These are phyloP conservation scores for Drosophila paramelanica DNA, from an alignment of 2,888 invertebrate species.

Conservation along the genomic window DNA sequence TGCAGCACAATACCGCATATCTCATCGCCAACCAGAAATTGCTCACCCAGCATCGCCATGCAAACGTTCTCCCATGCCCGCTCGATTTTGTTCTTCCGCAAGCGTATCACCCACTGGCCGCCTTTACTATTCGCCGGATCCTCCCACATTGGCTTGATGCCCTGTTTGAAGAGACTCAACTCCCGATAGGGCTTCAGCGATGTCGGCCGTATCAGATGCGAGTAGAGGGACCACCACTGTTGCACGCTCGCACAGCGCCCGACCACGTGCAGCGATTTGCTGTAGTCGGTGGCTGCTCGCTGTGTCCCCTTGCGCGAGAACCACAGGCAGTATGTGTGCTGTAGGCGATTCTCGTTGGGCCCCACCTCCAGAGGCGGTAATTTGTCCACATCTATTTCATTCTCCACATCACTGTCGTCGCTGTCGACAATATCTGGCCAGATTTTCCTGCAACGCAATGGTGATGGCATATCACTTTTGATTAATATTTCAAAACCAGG, in stretches of 20 bases:
- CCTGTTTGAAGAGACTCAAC: slow-evolving; percentile 98
- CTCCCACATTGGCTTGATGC: slow-evolving; percentile 99
- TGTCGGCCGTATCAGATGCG: slow-evolving; percentile 94
- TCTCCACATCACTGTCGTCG: slow-evolving; percentile 89
- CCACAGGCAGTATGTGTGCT: slow-evolving; percentile 98
- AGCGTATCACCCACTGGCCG: slow-evolving; percentile 98
- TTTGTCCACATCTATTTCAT: slow-evolving; percentile 86
- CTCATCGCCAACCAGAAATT: slow-evolving; percentile 99
- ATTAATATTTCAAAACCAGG: slow-evolving; percentile 37
- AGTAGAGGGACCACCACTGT: slow-evolving; percentile 98
- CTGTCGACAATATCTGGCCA: slow-evolving; percentile 85
- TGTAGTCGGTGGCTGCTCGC: slow-evolving; percentile 83
- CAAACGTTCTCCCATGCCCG: slow-evolving; percentile 99
- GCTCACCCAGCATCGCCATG: slow-evolving; percentile 99
- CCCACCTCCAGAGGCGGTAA: slow-evolving; percentile 90
- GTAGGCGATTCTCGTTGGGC: slow-evolving; percentile 95
- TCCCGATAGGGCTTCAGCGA: slow-evolving; percentile 96
- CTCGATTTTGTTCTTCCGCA: slow-evolving; percentile 97
- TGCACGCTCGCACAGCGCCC: slow-evolving; percentile 96
- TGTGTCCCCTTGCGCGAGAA: slow-evolving; percentile 88
- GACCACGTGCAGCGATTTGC: slow-evolving; percentile 91
- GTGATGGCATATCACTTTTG: slow-evolving; percentile 33
- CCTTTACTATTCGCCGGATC: slow-evolving; percentile 98
- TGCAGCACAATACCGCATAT: slow-evolving; percentile 99
- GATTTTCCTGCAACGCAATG: slow-evolving; percentile 74